Evolutionary conservation across 2,888 invertebrate genomes (phyloP).

Genomic region (Urechis unicinctus): DNA sequence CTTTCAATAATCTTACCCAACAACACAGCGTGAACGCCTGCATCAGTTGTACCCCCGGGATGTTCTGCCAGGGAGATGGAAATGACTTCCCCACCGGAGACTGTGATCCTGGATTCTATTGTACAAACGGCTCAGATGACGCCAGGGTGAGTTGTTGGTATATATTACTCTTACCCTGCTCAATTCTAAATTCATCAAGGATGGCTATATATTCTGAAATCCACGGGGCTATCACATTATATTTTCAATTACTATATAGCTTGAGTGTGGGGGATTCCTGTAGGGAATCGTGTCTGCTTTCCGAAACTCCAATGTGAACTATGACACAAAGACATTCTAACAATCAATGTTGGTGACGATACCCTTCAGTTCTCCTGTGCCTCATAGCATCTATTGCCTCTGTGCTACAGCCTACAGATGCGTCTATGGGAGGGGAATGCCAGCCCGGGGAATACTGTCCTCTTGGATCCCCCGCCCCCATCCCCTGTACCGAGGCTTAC

Average conservation of each 20-base stretch:
- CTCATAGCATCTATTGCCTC: too few relatives aligned
- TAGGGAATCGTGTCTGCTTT: too few relatives aligned
- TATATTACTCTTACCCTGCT: too few relatives aligned
- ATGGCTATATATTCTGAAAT: too few relatives aligned
- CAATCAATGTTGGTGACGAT: too few relatives aligned
- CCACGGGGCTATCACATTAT: too few relatives aligned
- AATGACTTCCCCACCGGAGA: slow-evolving; percentile 29
- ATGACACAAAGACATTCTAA: too few relatives aligned
- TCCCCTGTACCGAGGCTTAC: slow-evolving; percentile 36
- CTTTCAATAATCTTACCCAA: slow-evolving; percentile 31
- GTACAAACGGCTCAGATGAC: slow-evolving; percentile 26
- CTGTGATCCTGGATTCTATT: slow-evolving; percentile 46
- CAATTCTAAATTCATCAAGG: too few relatives aligned
- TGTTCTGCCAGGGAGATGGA: slow-evolving; percentile 39
- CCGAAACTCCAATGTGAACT: too few relatives aligned
- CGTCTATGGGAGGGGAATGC: slow-evolving; percentile 32
- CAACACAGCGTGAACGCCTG: slow-evolving; percentile 23
- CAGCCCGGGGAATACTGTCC: slow-evolving; percentile 40
- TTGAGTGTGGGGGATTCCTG: too few relatives aligned
- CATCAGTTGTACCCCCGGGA: slow-evolving; percentile 36
- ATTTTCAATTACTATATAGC: too few relatives aligned
- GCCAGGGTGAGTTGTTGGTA: slow-evolving; percentile 25
- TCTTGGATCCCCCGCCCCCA: slow-evolving; percentile 29
- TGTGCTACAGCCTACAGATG: not conserved
- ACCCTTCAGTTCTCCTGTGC: too few relatives aligned